Base-by-base conservation (phyloP, 1,140 invertebrate genomes). In the Hypsibius dujardini region DNA sequence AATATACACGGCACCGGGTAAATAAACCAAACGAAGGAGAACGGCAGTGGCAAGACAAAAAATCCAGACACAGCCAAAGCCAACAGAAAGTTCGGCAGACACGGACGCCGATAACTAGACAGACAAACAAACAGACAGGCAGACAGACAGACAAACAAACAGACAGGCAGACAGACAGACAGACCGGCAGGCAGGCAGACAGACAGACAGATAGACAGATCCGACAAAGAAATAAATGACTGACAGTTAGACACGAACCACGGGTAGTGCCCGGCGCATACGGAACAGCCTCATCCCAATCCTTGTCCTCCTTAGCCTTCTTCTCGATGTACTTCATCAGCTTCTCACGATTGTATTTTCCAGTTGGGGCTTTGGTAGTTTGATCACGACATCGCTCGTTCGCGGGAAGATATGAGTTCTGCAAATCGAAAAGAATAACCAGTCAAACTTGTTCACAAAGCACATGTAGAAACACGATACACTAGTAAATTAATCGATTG, bases 291-390 rank as follows among this genome's bases (percentile, higher is more conserved):
- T 98, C 93, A 42, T 95, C 94, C 85, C 89, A 87, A 82, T 98
- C 96, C 71, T 94, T 93, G 73, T 96, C 95, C 80, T 95, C 92
- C 75, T 93, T 82, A 1, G 95, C 95, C 79, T 95, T 90, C 81
- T 96, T 95, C 79, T 97, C 95, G 74, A 99, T 90, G 81, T 95
- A 95, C 77, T 95, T 90, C 75, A 99, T 90, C 62, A 99, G 83
- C 79, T 96, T 91, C 82, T 96, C 94, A 46, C 95, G 85, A 82
- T 97, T 89, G 73, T 95, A 83, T 2, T 94, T 93, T 69, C 95
- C 95, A 42, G 95, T 98, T 1, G 95, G 86, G 76, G 86, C 84
- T 82, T 98, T 98, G 75, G 87, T 86, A 77, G 95, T 98, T 77
- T 95, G 90, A 78, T 98, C 92, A 78, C 89, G 90, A 80, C 88